phyloP scores from a whole-genome alignment of 2,888 invertebrate species.

The Athrips mouffetella region DNA sequence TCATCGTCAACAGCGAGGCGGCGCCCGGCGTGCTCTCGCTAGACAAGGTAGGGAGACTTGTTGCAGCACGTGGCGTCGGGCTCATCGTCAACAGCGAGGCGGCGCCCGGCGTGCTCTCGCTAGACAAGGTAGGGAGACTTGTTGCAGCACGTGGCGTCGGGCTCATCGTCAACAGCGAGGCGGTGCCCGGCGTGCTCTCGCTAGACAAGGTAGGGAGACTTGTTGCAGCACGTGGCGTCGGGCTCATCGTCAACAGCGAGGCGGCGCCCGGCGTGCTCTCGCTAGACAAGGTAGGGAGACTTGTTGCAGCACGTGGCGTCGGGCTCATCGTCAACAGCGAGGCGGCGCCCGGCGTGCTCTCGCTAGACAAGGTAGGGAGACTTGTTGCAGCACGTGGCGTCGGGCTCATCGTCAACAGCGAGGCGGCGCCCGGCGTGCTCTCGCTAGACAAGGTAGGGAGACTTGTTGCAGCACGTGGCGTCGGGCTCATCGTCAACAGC shows the following conservation, averaged over 20 bases:
- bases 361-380: conserved; percentile 94
- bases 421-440: conserved; percentile 86
- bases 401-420: conserved; percentile 93
- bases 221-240: too few species aligned
- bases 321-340: conserved; percentile 95
- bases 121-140: conserved; percentile 89
- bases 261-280: conserved; percentile 87
- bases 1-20: conserved; percentile 92
- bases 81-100: conserved; percentile 92
- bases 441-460: conserved; percentile 92
- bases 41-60: conserved; percentile 88
- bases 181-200: conserved; percentile 89
- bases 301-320: too few species aligned
- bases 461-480: too few species aligned
- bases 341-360: conserved; percentile 86
- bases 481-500: conserved; percentile 94
- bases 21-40: conserved; percentile 90
- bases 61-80: conserved; percentile 62
- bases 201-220: conserved; percentile 94
- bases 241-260: conserved; percentile 93
- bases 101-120: conserved; percentile 90
- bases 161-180: conserved; percentile 94
- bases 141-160: conserved; percentile 43
- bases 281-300: conserved; percentile 94
- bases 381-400: too few species aligned